Conservation (phyloP, 2,797 vertebrate species). For the Rhinatrema bivittatum region DNA sequence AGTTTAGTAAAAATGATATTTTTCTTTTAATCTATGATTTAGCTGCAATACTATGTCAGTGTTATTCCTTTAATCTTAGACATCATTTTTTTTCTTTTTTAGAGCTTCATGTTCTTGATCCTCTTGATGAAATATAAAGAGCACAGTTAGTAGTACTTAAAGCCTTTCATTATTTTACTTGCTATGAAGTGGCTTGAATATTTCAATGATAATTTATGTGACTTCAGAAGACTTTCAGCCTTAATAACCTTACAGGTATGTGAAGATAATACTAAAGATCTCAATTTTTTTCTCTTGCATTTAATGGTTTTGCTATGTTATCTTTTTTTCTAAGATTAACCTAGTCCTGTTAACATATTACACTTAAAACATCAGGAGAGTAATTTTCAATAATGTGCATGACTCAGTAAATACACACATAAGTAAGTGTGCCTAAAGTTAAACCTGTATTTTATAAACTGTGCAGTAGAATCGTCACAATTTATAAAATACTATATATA, state of each 20-base stretch:
- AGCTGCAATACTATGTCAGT: neutral
- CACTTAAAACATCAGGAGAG: no score
- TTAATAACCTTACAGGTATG: neutral
- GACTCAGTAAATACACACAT: no score
- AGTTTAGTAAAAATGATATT: no score
- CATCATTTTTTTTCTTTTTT: neutral
- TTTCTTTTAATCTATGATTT: neutral
- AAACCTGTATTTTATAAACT: no score
- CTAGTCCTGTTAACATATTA: no score
- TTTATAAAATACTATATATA: no score
- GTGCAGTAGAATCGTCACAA: no score
- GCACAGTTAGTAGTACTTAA: constrained; percentile 5
- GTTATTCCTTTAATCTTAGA: neutral
- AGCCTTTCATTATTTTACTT: constrained; percentile 18
- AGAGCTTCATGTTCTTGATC: neutral
- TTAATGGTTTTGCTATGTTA: constrained; percentile 3
- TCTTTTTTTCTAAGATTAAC: constrained; percentile 5
- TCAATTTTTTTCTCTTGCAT: constrained; percentile 6
- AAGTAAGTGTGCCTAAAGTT: no score
- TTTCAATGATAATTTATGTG: constrained; percentile 24
- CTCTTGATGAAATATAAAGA: constrained; percentile 2
- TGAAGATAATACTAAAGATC: constrained; percentile 9
- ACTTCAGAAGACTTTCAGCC: constrained; percentile 5
- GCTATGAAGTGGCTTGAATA: constrained; percentile 10
- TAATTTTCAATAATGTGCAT: no score